Evolutionary conservation across 2,888 invertebrate genomes (phyloP).

Genomic region (Anoncus sp.): DNA sequence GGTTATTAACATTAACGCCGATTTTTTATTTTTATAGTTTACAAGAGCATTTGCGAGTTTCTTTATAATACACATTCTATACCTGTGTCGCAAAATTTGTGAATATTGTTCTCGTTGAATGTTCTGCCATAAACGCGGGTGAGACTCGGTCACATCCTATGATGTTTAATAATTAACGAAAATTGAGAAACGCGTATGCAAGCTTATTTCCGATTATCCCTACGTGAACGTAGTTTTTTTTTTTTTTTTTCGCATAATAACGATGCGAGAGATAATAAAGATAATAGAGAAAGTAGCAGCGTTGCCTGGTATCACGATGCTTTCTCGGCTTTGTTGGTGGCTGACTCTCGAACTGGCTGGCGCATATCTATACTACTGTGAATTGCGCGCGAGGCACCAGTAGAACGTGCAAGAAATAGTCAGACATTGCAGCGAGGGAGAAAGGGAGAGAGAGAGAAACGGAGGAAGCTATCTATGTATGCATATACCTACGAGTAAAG

Average conservation of each 20-base stretch:
- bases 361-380: slow-evolving; percentile 24
- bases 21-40: too few relatives aligned
- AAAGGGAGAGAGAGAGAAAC: too few relatives aligned
- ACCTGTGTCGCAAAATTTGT: too few relatives aligned
- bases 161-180: slow-evolving; percentile 49
- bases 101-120: too few relatives aligned
- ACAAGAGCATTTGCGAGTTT: too few relatives aligned
- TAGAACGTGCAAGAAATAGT: slow-evolving; percentile 51
- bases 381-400: slow-evolving; percentile 26
- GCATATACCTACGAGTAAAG: background rate
- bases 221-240: slow-evolving; percentile 14
- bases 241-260: slow-evolving; percentile 50
- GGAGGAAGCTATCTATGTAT: background rate
- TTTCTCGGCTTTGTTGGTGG: background rate
- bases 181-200: slow-evolving; percentile 58
- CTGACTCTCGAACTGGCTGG: slow-evolving; percentile 19
- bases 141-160: slow-evolving; percentile 21
- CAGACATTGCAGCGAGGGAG: slow-evolving; percentile 25
- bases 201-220: slow-evolving; percentile 58
- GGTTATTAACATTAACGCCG: too few relatives aligned
- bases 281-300: slow-evolving; percentile 46
- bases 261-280: slow-evolving; percentile 55
- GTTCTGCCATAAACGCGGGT: slow-evolving; percentile 9
- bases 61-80: too few relatives aligned
- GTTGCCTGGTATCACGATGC: slow-evolving; percentile 23